Base-by-base conservation (phyloP, 2,113 vertebrate species). In the Peucedramus taeniatus region DNA sequence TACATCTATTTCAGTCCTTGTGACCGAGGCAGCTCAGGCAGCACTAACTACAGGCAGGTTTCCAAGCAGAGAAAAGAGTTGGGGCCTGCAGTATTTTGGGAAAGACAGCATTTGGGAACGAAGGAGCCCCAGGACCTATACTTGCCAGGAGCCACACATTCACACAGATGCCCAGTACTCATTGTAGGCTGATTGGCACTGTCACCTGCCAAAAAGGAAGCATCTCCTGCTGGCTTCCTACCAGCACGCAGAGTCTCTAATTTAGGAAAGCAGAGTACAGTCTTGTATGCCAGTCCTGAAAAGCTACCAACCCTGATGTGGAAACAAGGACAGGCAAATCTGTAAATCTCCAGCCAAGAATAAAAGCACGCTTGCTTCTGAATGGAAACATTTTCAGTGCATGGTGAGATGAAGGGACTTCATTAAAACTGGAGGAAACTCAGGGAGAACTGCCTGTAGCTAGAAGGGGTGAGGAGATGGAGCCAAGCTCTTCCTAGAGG, bases 241-340 rank as follows among this genome's bases (percentile, higher is more conserved):
- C 91, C 96, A 95, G 93, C 51, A 81, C 1, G 0, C 54, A 51
- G 37, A 68, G 42, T 54, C 80, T 93, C 89, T 90, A 89, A 90
- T 95, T 94, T 93, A 81, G 89, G 94, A 92, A 93, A 72, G 86
- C 71, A 39, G 91, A 96, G 59, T 69, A 88, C 59, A 83, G 64
- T 22, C 50, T 78, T 87, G 83, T 21, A 18, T 93, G 88, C 86
- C 91, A 96, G 91, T 86, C 94, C 76, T 90, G 85, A 94, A 92
- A 88, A 94, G 27, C 88, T 72, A 94, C 83, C 90, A 88, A 2
- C 39, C 17, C 75, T 89, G 63, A 90, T 4, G 31, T 51, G 51
- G 31, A 92, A 96, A 81, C 82, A 91, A 93, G 79, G 79, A 83
- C 72, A 63, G 65, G 71, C 60, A 90, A 83, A 91, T 90, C 91